Conservation (phyloP, 2,113 vertebrate species). For the Silurus asotus region DNA sequence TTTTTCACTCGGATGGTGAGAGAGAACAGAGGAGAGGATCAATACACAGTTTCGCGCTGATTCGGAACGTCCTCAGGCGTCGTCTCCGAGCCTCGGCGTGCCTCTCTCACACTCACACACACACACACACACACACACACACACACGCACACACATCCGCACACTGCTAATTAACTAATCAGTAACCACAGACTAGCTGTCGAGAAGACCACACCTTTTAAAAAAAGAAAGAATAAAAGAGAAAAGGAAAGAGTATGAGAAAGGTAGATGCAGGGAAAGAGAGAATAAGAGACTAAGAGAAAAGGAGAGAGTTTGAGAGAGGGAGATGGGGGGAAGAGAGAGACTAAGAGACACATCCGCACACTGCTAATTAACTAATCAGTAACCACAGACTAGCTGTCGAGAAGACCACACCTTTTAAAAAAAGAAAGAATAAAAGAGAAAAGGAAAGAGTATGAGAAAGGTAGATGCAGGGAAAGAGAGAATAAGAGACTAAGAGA, state of each 20-base stretch:
- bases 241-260: not conserved
- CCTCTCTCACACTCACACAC: constrained; percentile 27
- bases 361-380: constrained; percentile 74
- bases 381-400: constrained; percentile 77
- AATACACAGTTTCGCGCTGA: constrained; percentile 72
- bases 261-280: not conserved
- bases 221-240: constrained; percentile 1
- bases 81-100: constrained; percentile 44
- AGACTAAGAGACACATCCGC: not conserved
- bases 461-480: not conserved
- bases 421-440: constrained; percentile 1
- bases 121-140: constrained; percentile 22
- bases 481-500: not conserved
- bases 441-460: not conserved
- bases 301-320: constrained; percentile 11
- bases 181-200: constrained; percentile 77
- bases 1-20: constrained; percentile 66
- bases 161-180: constrained; percentile 74
- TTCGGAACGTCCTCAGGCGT: constrained; percentile 67
- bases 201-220: constrained; percentile 61
- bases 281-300: not conserved
- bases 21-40: constrained; percentile 64
- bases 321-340: constrained; percentile 31
- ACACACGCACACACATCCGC: constrained; percentile 39
- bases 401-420: constrained; percentile 61